These are phyloP conservation scores for Poeciliopsis retropinna DNA, from an alignment of 2,113 vertebrate genomes.

Conservation along the genomic window DNA sequence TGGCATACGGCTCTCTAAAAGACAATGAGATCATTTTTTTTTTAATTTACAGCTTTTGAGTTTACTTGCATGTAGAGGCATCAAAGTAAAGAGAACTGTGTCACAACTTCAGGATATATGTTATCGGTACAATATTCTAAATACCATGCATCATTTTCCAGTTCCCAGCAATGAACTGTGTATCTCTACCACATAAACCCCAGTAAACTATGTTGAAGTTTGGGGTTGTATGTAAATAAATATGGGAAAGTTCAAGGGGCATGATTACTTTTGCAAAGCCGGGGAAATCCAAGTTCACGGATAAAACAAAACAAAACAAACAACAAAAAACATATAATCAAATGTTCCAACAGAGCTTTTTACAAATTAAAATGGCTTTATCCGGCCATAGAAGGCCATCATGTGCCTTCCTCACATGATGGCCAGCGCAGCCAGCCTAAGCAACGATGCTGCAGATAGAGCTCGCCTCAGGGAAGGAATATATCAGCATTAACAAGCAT, in stretches of 20 bases:
- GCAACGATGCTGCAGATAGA: slow-evolving; percentile 31
- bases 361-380: slow-evolving; percentile 24
- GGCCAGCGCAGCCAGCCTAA: slow-evolving; percentile 27
- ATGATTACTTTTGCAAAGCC: neutral
- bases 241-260: neutral
- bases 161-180: neutral
- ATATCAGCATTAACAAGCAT: slow-evolving; percentile 21
- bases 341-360: slow-evolving; percentile 12
- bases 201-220: neutral
- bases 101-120: neutral
- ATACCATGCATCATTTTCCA: neutral
- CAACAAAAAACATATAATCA: neutral
- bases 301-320: neutral
- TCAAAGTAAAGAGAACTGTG: neutral
- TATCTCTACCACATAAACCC: neutral
- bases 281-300: neutral
- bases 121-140: neutral
- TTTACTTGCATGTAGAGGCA: neutral
- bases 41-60: neutral
- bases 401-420: slow-evolving; percentile 46
- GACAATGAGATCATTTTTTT: too few species aligned
- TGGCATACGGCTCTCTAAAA: too few species aligned
- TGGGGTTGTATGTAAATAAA: neutral
- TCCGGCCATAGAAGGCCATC: slow-evolving; percentile 35
- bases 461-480: slow-evolving; percentile 22